Percentiles rank a stretch among this genome's conserved stretches.
These are phyloP conservation scores for Aix galericulata DNA, from an alignment of 2,113 vertebrate genomes.

Conservation along the genomic window DNA sequence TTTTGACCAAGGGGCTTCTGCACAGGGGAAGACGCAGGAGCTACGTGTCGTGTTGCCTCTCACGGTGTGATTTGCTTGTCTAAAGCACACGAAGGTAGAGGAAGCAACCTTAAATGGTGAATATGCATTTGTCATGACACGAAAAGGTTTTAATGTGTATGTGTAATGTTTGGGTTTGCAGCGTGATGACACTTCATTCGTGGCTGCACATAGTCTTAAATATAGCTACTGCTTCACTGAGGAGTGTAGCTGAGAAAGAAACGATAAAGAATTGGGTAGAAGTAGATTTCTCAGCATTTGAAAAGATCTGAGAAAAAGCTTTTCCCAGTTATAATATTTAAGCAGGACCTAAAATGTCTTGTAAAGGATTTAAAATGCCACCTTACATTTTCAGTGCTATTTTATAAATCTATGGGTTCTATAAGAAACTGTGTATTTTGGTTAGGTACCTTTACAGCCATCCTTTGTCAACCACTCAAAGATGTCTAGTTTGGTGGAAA, in stretches of 20 bases:
- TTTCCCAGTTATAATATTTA: neutral
- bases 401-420: neutral
- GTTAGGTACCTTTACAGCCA: rapidly evolving
- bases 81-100: neutral
- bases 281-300: neutral
- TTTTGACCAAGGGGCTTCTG: neutral
- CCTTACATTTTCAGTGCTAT: neutral
- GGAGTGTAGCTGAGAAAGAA: neutral
- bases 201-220: neutral
- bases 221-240: neutral
- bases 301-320: neutral
- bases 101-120: neutral
- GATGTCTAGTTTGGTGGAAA: neutral
- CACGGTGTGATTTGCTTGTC: neutral
- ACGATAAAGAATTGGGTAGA: neutral
- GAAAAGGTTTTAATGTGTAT: neutral
- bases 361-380: neutral
- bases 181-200: neutral
- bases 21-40: neutral
- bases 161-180: neutral
- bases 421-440: rapidly evolving
- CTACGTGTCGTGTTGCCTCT: neutral
- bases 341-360: neutral
- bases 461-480: neutral
- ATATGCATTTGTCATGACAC: rapidly evolving